Evolutionary conservation across 2,113 vertebrate genomes (phyloP), one percentile per base, ranked within the genome.

Genomic region (Apteryx owenii): DNA sequence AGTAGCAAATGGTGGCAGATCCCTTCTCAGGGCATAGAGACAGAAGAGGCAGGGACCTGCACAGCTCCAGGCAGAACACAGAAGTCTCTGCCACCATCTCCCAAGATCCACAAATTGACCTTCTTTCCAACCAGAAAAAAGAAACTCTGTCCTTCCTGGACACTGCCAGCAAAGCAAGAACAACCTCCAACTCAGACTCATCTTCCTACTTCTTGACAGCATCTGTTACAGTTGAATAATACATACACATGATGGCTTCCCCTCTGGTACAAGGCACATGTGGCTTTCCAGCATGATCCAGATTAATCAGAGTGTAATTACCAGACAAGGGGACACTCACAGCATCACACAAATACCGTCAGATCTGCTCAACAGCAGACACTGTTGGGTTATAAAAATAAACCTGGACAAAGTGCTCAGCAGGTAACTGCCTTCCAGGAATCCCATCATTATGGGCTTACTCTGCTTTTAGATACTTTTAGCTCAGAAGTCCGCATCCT

Each of bases 261-360:
- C 94, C 95, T 95, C 89, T 71, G 78, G 91, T 91, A 70, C 46
- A 70, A 75, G 75, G 89, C 85, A 89, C 85, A 88, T 62, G 87
- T 77, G 87, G 76, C 81, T 95, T 92, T 95, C 91, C 88, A 93
- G 85, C 87, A 95, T 33, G 85, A 94, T 93, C 85, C 85, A 94
- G 91, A 94, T 85, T 96, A 94, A 96, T 95, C 94, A 96, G 46
- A 51, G 81, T 89, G 53, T 80, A 96, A 97, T 97, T 96, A 94
- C 87, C 81, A 94, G 58, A 75, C 64, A 93, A 96, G 79, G 68
- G 87, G 95, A 95, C 93, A 94, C 84, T 77, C 77, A 77, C 11
- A 70, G 81, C 81, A 94, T 62, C 93, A 73, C 78, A 88, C 62
- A 94, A 94, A 96, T 87, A 51, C 70, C 81, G 54, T 48, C 36